These are phyloP conservation scores for Eledone cirrhosa DNA, from an alignment of 2,888 invertebrate species.

Conservation along the genomic window DNA sequence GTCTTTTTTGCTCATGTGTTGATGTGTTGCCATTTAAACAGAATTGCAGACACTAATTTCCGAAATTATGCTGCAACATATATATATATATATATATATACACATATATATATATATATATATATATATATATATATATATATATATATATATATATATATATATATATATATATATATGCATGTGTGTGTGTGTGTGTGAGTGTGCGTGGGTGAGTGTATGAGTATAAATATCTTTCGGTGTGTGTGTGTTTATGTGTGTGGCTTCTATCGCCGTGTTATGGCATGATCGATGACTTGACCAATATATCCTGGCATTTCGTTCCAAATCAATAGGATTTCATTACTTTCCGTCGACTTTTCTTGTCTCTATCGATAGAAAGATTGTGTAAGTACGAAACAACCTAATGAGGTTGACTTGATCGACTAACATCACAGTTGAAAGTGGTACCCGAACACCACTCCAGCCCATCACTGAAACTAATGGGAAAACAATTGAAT, in stretches of 20 bases:
- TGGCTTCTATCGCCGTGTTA: not conserved
- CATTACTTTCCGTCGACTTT: too few species aligned
- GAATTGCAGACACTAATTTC: not conserved
- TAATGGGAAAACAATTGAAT: too few species aligned
- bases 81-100: slow-evolving; percentile 6
- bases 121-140: not conserved
- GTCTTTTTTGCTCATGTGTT: too few species aligned
- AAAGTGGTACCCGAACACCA: too few species aligned
- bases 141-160: not conserved
- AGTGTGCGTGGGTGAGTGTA: not conserved
- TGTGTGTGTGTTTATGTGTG: not conserved
- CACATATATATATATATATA: not conserved
- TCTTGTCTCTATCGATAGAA: too few species aligned
- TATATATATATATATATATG: not conserved
- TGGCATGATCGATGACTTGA: too few species aligned
- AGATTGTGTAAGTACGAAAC: too few species aligned
- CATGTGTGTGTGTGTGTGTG: not conserved
- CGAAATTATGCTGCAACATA: not conserved
- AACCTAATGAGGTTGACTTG: too few species aligned
- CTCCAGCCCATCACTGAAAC: not conserved
- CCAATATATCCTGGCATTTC: too few species aligned
- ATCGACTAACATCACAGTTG: too few species aligned
- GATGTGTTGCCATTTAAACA: too few species aligned
- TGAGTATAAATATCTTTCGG: not conserved
- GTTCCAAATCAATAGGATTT: too few species aligned